These are phyloP conservation scores for Littorina saxatilis DNA, from an alignment of 1,140 invertebrate species.

Conservation along the genomic window DNA sequence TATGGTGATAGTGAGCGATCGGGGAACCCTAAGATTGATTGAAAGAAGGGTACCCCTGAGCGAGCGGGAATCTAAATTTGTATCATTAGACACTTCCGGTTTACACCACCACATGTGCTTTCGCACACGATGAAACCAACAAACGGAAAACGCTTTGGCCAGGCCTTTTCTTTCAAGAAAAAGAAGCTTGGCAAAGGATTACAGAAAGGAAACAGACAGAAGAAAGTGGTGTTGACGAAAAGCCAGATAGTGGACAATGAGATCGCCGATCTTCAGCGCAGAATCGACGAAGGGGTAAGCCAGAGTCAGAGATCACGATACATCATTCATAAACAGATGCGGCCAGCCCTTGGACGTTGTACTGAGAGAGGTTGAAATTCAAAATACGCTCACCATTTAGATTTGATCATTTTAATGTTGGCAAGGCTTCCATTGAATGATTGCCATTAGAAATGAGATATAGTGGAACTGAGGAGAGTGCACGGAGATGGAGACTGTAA, in stretches of 20 bases:
- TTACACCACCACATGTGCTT: not conserved
- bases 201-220: not conserved
- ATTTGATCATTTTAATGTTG: not conserved
- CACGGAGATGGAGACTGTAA: no score
- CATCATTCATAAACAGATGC: not conserved
- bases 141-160: slow-evolving; percentile 8
- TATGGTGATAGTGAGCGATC: no score
- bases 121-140: not conserved
- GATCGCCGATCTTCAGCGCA: slow-evolving; percentile 3
- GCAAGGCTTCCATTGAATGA: not conserved
- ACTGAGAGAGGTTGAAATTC: not conserved
- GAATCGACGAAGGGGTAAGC: slow-evolving; percentile 1
- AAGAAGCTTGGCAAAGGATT: not conserved
- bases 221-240: not conserved
- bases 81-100: not conserved
- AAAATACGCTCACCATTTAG: not conserved
- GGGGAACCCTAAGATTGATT: no score
- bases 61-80: no score
- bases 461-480: no score
- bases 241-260: slow-evolving; percentile 2
- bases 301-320: not conserved
- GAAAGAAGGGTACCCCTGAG: no score
- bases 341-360: not conserved
- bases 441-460: not conserved
- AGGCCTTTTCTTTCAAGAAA: slow-evolving; percentile 4